Evolutionary conservation across 2,113 vertebrate genomes (phyloP), one percentile per base, ranked within the genome.

Genomic region (Nansenia antarctica): DNA sequence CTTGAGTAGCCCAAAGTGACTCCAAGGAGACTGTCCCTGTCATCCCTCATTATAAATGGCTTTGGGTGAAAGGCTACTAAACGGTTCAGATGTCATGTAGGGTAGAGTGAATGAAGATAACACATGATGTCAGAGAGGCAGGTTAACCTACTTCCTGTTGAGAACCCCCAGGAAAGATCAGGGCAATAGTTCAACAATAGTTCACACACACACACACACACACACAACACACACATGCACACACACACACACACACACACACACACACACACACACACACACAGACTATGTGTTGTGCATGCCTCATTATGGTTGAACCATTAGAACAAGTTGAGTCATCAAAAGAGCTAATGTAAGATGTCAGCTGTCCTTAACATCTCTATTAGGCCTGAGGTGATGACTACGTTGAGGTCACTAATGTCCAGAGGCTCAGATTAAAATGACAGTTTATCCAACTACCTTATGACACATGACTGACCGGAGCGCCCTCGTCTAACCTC

Each of bases 301-400:
- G n/a, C n/a, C n/a, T n/a, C n/a, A n/a, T n/a, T n/a, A n/a, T n/a
- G n/a, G n/a, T n/a, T n/a, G n/a, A n/a, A n/a, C n/a, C n/a, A n/a
- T n/a, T n/a, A n/a, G n/a, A n/a, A 70, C 12, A 29, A 78, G 71
- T 82, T 65, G 67, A 54, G 62, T 24, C 81, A 79, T 70, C 77
- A 80, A 24, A 39, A 72, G 49, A 11, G 39, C 15, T 49, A 67
- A n/a, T n/a, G n/a, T n/a, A n/a, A n/a, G n/a, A n/a, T n/a, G n/a
- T n/a, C 37, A 66, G 32, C 45, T 71, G 73, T 67, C 49, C 42
- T 12, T 3, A 14, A 57, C 52, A 47, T 70, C 69, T 74, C 71
- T 62, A 77, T 74, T 66, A 42, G 8, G 66, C 20, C 70, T 62
- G 58, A 52, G 68, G 62, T 11, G 9, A 7, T 3, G 68, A 59